A percentile compares a stretch with the other conserved stretches of the same genome.
Evolutionary conservation across 2,113 vertebrate genomes (phyloP).

Genomic region (Scalopus aquaticus): DNA sequence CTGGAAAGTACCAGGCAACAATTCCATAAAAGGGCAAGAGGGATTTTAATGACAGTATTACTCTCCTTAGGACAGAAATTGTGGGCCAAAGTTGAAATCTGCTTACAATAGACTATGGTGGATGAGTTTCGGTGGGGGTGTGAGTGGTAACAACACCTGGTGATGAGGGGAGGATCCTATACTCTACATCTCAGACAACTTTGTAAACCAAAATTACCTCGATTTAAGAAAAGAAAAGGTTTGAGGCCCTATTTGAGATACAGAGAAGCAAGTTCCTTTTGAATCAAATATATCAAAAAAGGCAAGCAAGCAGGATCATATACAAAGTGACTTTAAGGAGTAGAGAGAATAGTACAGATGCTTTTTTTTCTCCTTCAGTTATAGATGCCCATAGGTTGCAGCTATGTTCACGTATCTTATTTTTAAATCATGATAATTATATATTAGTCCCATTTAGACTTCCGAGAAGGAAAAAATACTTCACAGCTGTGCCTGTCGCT

Average conservation of each 20-base stretch:
- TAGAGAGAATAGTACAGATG: background rate
- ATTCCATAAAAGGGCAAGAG: background rate
- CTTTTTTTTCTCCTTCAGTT: background rate
- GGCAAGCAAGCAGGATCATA: constrained; percentile 3
- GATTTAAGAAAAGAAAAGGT: too few relatives aligned
- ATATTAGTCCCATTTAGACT: background rate
- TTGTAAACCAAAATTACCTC: too few relatives aligned
- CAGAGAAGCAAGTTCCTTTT: background rate
- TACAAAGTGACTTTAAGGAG: background rate
- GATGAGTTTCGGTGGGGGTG: too few relatives aligned
- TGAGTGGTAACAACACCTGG: too few relatives aligned
- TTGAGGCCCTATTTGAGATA: background rate
- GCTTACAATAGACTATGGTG: background rate
- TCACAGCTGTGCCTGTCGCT: background rate
- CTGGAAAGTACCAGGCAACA: background rate
- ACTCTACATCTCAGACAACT: too few relatives aligned
- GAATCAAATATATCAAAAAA: background rate
- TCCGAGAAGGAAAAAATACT: background rate
- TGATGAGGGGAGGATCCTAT: too few relatives aligned
- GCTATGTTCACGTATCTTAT: background rate
- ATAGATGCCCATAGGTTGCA: background rate
- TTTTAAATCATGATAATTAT: constrained; percentile 33
- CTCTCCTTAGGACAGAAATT: background rate
- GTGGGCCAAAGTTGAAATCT: background rate
- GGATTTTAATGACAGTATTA: background rate